A percentile compares a stretch with the other conserved stretches of the same genome.
Evolutionary conservation across 2,113 vertebrate species (phyloP).

Genomic region (Nesoenas mayeri): DNA sequence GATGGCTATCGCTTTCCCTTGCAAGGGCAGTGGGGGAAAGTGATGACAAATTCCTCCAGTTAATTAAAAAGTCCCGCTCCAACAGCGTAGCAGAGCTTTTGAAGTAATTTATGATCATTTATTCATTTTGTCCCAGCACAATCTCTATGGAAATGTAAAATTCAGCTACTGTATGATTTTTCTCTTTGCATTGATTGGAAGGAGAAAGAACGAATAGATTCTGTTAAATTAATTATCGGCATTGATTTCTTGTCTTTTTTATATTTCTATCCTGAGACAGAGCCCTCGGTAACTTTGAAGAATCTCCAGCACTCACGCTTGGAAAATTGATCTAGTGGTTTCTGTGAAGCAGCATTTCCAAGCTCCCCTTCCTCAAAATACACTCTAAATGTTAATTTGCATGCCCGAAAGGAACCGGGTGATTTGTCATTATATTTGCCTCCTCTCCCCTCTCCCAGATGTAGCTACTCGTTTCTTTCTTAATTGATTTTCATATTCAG

Average conservation of each 20-base stretch:
- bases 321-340: constrained; percentile 35
- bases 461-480: not conserved
- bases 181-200: not conserved
- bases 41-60: constrained; percentile 54
- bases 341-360: not conserved
- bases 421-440: not conserved
- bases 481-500: constrained; percentile 54
- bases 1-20: not conserved
- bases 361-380: not conserved
- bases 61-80: constrained; percentile 64
- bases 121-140: constrained; percentile 46
- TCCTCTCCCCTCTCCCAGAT: not conserved
- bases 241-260: constrained; percentile 53
- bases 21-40: not conserved
- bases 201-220: not conserved
- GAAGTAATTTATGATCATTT: constrained; percentile 58
- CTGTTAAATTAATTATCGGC: constrained; percentile 57
- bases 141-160: constrained; percentile 45
- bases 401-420: not conserved
- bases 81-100: not conserved
- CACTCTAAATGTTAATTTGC: constrained; percentile 2
- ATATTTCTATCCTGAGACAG: constrained; percentile 48
- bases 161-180: constrained; percentile 16
- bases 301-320: not conserved
- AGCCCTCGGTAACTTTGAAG: constrained; percentile 7